Conservation (phyloP, 2,113 vertebrate species). For the Leiothrix lutea region DNA sequence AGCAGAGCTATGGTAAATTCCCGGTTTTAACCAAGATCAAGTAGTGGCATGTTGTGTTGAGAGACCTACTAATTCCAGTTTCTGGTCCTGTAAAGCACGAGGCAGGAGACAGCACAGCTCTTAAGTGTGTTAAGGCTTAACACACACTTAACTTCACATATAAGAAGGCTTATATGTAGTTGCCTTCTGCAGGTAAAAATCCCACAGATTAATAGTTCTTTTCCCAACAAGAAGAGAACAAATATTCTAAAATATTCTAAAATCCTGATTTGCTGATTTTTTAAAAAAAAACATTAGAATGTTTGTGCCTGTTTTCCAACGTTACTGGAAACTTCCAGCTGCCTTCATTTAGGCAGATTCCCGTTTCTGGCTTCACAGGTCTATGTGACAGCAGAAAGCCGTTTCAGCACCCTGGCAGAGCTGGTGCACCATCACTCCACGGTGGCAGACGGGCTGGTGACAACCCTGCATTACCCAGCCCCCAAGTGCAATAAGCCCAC, state of each 20-base stretch:
- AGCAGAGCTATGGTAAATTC: neutral
- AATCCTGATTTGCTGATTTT: neutral
- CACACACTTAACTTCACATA: no score
- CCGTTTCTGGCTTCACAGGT: slow-evolving; percentile 73
- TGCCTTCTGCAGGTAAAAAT: neutral
- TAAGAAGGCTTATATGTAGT: neutral
- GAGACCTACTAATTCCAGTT: neutral
- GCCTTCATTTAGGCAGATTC: neutral
- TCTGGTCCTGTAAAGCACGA: neutral
- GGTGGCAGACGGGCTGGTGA: slow-evolving; percentile 95
- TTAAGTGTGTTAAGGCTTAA: no score
- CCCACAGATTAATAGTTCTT: neutral
- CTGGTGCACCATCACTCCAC: slow-evolving; percentile 98
- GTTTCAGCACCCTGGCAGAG: slow-evolving; percentile 94
- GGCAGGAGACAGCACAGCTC: neutral
- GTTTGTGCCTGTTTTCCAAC: neutral
- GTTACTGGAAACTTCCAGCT: neutral
- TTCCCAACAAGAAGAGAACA: neutral
- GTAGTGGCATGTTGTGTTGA: neutral
- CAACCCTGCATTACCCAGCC: slow-evolving; percentile 96
- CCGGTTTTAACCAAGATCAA: neutral
- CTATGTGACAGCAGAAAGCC: slow-evolving; percentile 96
- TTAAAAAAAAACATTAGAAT: neutral
- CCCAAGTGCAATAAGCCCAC: slow-evolving; percentile 99
- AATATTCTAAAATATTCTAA: neutral